Evolutionary conservation across 2,113 vertebrate species (phyloP).

Genomic region (Tylochromis polylepis): DNA sequence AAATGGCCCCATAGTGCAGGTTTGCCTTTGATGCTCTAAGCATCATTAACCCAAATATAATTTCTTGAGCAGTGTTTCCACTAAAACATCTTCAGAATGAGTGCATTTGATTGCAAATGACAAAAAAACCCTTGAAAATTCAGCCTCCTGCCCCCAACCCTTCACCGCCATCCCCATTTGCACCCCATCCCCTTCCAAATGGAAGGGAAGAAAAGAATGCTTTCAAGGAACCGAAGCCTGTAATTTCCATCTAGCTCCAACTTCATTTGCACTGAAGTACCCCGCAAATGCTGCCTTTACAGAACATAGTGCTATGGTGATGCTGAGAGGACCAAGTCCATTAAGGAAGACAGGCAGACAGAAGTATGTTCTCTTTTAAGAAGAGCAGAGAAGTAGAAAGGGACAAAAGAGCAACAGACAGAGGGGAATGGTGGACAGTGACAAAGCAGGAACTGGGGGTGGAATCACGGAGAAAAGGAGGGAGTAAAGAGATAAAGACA

Average conservation of each 20-base stretch:
- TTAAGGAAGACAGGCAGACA: slow-evolving; percentile 34
- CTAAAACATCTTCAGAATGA: slow-evolving; percentile 28
- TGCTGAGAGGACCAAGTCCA: slow-evolving; percentile 47
- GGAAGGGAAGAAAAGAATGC: slow-evolving; percentile 33
- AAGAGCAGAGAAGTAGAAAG: neutral
- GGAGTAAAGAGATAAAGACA: neutral
- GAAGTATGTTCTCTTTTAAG: neutral
- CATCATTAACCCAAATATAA: slow-evolving; percentile 69
- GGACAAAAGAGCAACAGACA: slow-evolving; percentile 10
- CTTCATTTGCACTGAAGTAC: slow-evolving; percentile 62
- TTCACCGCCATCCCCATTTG: slow-evolving; percentile 12
- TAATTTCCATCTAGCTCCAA: slow-evolving; percentile 70
- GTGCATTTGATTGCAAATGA: slow-evolving; percentile 62
- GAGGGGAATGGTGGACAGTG: neutral
- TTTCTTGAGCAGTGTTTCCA: slow-evolving; percentile 53
- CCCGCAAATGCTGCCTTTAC: slow-evolving; percentile 56
- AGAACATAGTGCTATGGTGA: slow-evolving; percentile 23
- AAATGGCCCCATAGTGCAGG: slow-evolving; percentile 34
- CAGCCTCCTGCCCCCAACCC: neutral
- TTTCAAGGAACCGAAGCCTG: slow-evolving; percentile 58
- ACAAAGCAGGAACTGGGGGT: neutral
- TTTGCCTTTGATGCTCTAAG: slow-evolving; percentile 50
- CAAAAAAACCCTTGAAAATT: slow-evolving; percentile 28
- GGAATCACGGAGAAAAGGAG: neutral
- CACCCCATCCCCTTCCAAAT: slow-evolving; percentile 41